Evolutionary conservation across 2,888 invertebrate genomes (phyloP).

Genomic region (Dilophus febrilis): DNA sequence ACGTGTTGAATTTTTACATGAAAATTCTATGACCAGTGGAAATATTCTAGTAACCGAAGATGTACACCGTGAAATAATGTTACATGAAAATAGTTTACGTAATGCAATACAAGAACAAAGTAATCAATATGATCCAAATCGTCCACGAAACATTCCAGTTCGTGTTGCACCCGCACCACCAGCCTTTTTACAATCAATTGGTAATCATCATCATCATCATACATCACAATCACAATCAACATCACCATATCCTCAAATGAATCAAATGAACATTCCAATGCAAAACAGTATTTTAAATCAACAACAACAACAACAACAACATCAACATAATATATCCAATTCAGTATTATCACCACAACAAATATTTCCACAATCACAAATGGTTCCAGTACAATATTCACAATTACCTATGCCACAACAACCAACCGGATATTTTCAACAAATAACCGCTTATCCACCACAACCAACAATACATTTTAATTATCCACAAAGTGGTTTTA

Average conservation of each 20-base stretch:
- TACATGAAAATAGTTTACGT: conserved; percentile 27
- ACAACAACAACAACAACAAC: conserved; percentile 12
- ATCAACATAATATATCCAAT: conserved; percentile 11
- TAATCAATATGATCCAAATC: not conserved
- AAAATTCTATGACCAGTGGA: conserved; percentile 27
- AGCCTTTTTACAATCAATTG: not conserved
- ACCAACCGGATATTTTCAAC: conserved; percentile 13
- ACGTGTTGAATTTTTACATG: conserved; percentile 24
- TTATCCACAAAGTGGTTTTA: conserved; percentile 8
- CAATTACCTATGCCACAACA: conserved; percentile 29
- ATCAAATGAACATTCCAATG: not conserved
- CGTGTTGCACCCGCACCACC: conserved; percentile 4
- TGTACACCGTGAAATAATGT: conserved; percentile 25
- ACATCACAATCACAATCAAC: conserved; percentile 14
- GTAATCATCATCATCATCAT: not conserved
- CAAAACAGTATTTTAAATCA: conserved; percentile 1
- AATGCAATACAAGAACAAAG: conserved; percentile 18
- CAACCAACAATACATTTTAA: conserved; percentile 2
- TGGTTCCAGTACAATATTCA: conserved; percentile 29
- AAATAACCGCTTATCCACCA: conserved; percentile 1
- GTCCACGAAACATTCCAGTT: conserved; percentile 1
- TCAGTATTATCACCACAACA: conserved; percentile 20
- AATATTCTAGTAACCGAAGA: conserved; percentile 27
- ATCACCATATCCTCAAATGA: conserved; percentile 7
- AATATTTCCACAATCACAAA: conserved; percentile 29